Evolutionary conservation across 2,888 invertebrate genomes (phyloP).

Genomic region (Micoletzkya japonica): DNA sequence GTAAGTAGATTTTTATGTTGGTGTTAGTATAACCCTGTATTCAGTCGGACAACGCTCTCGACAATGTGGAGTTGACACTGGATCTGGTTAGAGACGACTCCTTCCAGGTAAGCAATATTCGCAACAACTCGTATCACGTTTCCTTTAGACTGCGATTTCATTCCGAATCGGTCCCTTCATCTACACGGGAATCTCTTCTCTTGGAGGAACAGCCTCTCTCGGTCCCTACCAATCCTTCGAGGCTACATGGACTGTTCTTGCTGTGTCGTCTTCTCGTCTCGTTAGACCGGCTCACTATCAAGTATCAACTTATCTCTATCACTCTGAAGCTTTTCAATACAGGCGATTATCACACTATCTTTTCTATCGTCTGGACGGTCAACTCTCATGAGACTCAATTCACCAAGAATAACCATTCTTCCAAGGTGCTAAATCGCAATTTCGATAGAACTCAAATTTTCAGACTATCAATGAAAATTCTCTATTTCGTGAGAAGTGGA

Average conservation of each 20-base stretch:
- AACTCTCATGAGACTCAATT: conserved; percentile 11
- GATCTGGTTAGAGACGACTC: conserved; percentile 23
- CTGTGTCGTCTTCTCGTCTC: conserved; percentile 6
- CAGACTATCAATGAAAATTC: not conserved
- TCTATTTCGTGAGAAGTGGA: not conserved
- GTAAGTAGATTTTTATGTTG: conserved; percentile 1
- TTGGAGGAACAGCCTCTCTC: conserved; percentile 15
- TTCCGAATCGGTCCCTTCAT: conserved; percentile 29
- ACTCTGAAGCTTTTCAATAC: not conserved
- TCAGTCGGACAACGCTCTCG: conserved; percentile 17
- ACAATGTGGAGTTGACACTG: conserved; percentile 27
- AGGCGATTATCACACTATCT: conserved; percentile 17
- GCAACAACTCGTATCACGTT: not conserved
- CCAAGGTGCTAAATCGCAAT: not conserved
- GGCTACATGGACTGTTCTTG: conserved; percentile 23
- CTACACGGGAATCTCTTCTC: conserved; percentile 26
- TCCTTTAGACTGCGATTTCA: conserved; percentile 8
- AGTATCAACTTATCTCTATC: not conserved
- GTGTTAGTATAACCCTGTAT: not conserved
- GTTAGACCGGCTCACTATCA: conserved; percentile 17
- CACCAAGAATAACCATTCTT: not conserved
- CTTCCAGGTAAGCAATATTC: conserved; percentile 5
- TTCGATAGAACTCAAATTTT: not conserved
- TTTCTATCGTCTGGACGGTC: conserved; percentile 5
- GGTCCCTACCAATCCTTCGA: conserved; percentile 23